Conservation (phyloP, 2,113 vertebrate genomes). For the Monarcha castaneiventris region DNA sequence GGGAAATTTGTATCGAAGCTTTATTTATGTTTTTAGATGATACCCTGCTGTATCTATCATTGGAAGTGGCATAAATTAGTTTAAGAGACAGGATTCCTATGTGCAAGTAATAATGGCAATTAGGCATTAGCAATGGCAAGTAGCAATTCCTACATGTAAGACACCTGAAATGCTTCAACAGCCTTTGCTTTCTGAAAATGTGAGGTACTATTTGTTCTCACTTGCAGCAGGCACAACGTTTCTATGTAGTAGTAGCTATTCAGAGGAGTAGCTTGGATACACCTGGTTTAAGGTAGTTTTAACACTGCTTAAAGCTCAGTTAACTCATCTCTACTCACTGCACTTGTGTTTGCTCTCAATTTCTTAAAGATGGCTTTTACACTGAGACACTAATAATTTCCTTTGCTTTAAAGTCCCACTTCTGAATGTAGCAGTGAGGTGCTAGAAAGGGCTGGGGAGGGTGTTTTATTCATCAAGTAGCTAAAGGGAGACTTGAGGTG, state of each 20-base stretch:
- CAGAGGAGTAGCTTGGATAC: neutral
- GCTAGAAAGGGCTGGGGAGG: neutral
- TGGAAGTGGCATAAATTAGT: neutral
- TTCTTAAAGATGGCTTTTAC: neutral
- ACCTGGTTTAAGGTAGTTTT: neutral
- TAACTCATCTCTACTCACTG: neutral
- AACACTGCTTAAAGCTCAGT: neutral
- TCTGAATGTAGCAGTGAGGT: neutral
- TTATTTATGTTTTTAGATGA: neutral
- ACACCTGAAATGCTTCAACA: neutral
- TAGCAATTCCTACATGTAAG: neutral
- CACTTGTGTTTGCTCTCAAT: neutral
- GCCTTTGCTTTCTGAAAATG: neutral
- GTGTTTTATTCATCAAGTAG: neutral
- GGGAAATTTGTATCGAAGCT: neutral
- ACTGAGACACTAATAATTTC: neutral
- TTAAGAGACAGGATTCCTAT: neutral
- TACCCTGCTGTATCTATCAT: neutral
- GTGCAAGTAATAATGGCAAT: neutral
- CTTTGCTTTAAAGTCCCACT: neutral
- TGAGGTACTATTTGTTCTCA: neutral
- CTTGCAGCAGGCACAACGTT: neutral
- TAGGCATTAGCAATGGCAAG: neutral
- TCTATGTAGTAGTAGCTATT: neutral
- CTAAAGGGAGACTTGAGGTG: neutral